These are phyloP conservation scores for Acipenser oxyrinchus DNA, from an alignment of 2,797 vertebrate genomes.

Conservation along the genomic window DNA sequence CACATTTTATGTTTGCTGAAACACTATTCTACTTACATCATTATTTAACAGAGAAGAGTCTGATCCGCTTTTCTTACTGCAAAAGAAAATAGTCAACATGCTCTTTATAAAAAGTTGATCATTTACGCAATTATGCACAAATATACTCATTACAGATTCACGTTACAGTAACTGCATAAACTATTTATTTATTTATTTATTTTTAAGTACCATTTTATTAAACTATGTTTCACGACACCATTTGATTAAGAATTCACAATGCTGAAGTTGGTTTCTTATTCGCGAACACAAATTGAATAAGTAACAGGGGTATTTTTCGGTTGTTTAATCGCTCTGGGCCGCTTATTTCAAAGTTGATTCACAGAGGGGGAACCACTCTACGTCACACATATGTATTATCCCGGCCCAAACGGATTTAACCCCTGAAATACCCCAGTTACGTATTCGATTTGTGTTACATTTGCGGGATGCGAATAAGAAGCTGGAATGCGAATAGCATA, in stretches of 20 bases:
- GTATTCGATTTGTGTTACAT: too few relatives aligned
- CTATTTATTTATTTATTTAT: not conserved
- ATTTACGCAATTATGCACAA: not conserved
- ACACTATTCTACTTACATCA: slow-evolving; percentile 59
- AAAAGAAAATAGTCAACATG: slow-evolving; percentile 16
- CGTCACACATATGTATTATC: too few relatives aligned
- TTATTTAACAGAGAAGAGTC: slow-evolving; percentile 42
- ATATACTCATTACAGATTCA: too few relatives aligned
- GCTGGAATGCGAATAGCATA: too few relatives aligned
- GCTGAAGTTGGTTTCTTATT: not conserved
- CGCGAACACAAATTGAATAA: not conserved
- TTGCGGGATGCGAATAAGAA: too few relatives aligned
- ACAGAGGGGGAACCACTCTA: too few relatives aligned
- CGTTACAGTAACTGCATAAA: too few relatives aligned
- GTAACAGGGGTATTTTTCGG: too few relatives aligned
- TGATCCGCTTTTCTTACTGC: slow-evolving; percentile 65
- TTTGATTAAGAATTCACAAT: not conserved
- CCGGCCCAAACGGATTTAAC: too few relatives aligned
- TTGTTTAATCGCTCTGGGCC: too few relatives aligned
- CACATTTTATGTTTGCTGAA: not conserved
- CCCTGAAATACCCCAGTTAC: too few relatives aligned
- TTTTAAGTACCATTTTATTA: not conserved
- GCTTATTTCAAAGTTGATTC: too few relatives aligned
- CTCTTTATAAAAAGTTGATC: not conserved
- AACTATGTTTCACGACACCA: not conserved